Evolutionary conservation across 2,113 vertebrate species (phyloP).

Genomic region (Coptodon rendalli): DNA sequence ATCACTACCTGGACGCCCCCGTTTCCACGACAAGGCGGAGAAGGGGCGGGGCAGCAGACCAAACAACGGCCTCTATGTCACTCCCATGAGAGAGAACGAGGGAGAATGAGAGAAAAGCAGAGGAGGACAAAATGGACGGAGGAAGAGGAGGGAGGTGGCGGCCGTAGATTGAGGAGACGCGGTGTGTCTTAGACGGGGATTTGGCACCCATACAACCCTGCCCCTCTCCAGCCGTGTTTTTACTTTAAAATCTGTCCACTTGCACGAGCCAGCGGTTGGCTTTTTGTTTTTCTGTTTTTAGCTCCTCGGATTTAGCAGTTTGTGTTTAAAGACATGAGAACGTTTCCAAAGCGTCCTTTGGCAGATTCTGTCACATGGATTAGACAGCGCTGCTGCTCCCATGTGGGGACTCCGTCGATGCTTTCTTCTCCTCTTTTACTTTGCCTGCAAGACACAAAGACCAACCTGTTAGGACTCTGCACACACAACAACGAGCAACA

Average conservation of each 20-base stretch:
- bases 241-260: conserved; percentile 28
- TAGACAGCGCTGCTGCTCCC: conserved; percentile 18
- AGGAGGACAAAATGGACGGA: not conserved
- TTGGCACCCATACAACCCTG: conserved; percentile 60
- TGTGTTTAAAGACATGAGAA: conserved; percentile 31
- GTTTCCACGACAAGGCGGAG: conserved; percentile 22
- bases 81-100: conserved; percentile 63
- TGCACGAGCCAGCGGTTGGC: conserved; percentile 15
- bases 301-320: conserved; percentile 45
- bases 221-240: conserved; percentile 19
- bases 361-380: conserved; percentile 21
- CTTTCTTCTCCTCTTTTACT: not conserved
- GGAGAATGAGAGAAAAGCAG: conserved; percentile 30
- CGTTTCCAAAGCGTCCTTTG: conserved; percentile 32
- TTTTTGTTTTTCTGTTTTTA: conserved; percentile 35
- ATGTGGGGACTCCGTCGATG: conserved; percentile 14
- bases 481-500: not conserved
- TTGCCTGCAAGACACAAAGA: conserved; percentile 50
- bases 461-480: not conserved
- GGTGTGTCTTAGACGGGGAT: conserved; percentile 24
- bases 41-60: conserved; percentile 48
- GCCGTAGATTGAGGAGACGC: conserved; percentile 14
- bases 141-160: not conserved
- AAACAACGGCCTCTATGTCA: conserved; percentile 58
- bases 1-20: conserved; percentile 61